Evolutionary conservation across 2,888 invertebrate species (phyloP).

Genomic region (Lithophane semibrunnea): DNA sequence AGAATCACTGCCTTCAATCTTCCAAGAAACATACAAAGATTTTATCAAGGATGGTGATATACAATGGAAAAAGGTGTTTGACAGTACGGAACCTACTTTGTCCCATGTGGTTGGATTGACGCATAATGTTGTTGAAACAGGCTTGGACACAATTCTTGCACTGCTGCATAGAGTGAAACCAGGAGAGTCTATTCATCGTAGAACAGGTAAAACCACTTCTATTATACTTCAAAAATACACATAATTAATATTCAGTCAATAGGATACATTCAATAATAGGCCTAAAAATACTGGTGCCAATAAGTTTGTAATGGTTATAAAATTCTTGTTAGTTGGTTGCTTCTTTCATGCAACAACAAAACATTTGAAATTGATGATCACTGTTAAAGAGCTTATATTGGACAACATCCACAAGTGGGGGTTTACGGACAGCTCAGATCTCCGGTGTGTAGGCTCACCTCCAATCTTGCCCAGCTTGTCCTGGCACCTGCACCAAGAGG

Average conservation of each 20-base stretch:
- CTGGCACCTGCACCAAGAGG: no score
- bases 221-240: not conserved
- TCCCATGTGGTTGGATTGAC: constrained; percentile 80
- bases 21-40: constrained; percentile 56
- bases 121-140: constrained; percentile 75
- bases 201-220: constrained; percentile 76
- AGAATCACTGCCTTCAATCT: constrained; percentile 67
- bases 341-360: not conserved
- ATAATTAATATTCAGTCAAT: not conserved
- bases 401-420: no score
- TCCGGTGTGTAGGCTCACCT: no score
- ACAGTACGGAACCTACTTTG: constrained; percentile 78
- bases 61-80: constrained; percentile 79
- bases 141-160: constrained; percentile 77
- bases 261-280: not conserved
- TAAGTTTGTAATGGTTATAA: not conserved
- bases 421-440: no score
- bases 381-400: not conserved
- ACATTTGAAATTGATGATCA: not conserved
- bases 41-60: constrained; percentile 67
- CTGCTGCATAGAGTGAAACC: constrained; percentile 74
- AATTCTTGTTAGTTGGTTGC: no score
- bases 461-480: no score
- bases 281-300: not conserved
- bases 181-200: constrained; percentile 80